Evolutionary conservation across 2,797 vertebrate species (phyloP), one percentile per base, ranked within the genome.

Genomic region (Clarias platycephalus): DNA sequence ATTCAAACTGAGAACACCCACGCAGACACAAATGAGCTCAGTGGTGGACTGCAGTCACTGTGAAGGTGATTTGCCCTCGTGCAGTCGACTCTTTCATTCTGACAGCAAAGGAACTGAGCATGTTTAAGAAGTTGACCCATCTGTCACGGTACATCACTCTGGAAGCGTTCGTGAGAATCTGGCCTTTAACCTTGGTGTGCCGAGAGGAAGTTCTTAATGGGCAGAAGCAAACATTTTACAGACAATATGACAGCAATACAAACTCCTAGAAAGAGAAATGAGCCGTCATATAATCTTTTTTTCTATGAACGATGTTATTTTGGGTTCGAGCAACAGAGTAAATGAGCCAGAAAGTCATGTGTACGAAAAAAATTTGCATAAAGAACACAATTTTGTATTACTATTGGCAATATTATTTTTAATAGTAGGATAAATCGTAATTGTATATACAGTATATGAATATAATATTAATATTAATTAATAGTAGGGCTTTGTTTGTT

Each of bases 211-310:
- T 22, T 66, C 34, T 83, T 88, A 89, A 87, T 87, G 75, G 55
- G 63, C 63, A 63, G 75, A 80, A 84, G 76, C 76, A 86, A 78
- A 79, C 82, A 68, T 80, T 88, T 86, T 62, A 83, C 80, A 75
- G 55, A 83, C 15, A 71, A 75, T 70, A 86, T 86, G 81, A 83
- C 83, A 86, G 85, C 62, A 80, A 81, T 44, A 57, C 60, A 72
- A 81, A 81, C 66, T 81, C 63, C 72, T 55, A 58, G 71, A 67
- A 83, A 58, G 76, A 70, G 68, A 72, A 63, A 84, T 40, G 44
- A 76, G 31, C 68, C 20, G 31, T 44, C 55, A 28, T 57, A 82
- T 57, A 49, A 12, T 49, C 12, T 24, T 62, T 44, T 26, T 22
- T 71, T 60, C 64, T 70, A 49, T 49, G 60, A 77, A 82, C 6